Percentiles rank a stretch among this genome's conserved stretches.
Evolutionary conservation across 2,888 invertebrate genomes (phyloP).

Genomic region (Noctua fimbriata): DNA sequence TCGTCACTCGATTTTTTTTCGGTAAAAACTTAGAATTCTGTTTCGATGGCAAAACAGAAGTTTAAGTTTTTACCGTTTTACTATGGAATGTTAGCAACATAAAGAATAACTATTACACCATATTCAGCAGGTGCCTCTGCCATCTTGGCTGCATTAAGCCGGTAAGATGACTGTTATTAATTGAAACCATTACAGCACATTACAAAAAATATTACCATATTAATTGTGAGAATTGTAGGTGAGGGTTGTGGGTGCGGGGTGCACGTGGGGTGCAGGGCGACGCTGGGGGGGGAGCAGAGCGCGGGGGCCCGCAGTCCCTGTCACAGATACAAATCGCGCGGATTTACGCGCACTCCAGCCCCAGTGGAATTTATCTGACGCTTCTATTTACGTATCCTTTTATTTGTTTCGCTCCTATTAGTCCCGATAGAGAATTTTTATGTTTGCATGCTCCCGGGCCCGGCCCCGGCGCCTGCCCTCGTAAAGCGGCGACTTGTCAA

Average conservation of each 20-base stretch:
- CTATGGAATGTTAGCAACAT: not conserved
- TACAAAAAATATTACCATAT: constrained; percentile 71
- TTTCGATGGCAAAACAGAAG: not conserved
- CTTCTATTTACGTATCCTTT: constrained; percentile 90
- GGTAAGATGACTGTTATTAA: constrained; percentile 32
- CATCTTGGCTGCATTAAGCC: not conserved
- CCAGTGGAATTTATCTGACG: constrained; percentile 89
- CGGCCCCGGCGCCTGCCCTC: constrained; percentile 82
- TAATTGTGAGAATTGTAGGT: constrained; percentile 83
- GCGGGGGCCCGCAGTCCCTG: constrained; percentile 81
- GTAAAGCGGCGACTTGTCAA: constrained; percentile 89
- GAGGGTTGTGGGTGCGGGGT: constrained; percentile 52
- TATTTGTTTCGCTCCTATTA: constrained; percentile 90
- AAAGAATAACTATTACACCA: not conserved
- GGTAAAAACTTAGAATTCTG: too few species aligned
- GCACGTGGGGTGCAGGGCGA: constrained; percentile 29
- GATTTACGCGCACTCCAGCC: constrained; percentile 90
- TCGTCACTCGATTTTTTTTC: too few species aligned
- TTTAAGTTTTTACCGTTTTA: too few species aligned
- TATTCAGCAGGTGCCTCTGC: not conserved
- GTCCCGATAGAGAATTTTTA: constrained; percentile 90
- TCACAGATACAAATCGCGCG: constrained; percentile 91
- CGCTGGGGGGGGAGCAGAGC: constrained; percentile 54
- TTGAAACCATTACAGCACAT: constrained; percentile 55
- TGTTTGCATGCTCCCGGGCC: constrained; percentile 85